A percentile compares a stretch with the other conserved stretches of the same genome.
phyloP scores from a whole-genome alignment of 2,888 invertebrate species.

The Drosophila nr. perissopoda region DNA sequence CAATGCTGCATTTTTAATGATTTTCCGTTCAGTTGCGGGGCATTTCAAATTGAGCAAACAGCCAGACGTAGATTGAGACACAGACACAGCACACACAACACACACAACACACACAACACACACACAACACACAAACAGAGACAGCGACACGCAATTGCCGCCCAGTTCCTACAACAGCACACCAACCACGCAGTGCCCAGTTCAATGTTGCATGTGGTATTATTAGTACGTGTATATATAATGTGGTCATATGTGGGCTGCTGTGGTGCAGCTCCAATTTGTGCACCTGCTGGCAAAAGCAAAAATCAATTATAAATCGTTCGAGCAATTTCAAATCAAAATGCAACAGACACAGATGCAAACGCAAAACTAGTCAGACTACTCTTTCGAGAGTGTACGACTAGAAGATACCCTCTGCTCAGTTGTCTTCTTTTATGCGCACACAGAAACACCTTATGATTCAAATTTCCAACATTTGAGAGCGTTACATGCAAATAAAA shows the following conservation, averaged over 20 bases:
- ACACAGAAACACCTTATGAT: fast-evolving
- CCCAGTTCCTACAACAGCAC: slow-evolving; percentile 38
- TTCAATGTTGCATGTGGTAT: slow-evolving; percentile 32
- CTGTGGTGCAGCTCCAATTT: slow-evolving; percentile 51
- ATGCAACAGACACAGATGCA: slow-evolving; percentile 27
- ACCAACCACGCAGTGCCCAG: slow-evolving; percentile 4
- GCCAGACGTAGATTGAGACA: slow-evolving; percentile 48
- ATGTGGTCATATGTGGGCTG: slow-evolving; percentile 45
- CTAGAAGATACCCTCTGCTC: not conserved
- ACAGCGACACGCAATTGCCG: slow-evolving; percentile 55
- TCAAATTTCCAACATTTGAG: not conserved
- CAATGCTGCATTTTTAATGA: slow-evolving; percentile 75
- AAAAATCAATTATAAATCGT: slow-evolving; percentile 72
- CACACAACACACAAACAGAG: slow-evolving; percentile 10
- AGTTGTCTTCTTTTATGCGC: not conserved
- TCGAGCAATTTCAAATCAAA: slow-evolving; percentile 51
- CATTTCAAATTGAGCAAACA: slow-evolving; percentile 53
- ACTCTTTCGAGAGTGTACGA: not conserved
- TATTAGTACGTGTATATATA: not conserved
- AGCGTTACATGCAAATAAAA: not conserved
- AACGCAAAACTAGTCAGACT: not conserved
- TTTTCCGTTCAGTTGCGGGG: slow-evolving; percentile 54
- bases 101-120: slow-evolving; percentile 15
- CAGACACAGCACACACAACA: not conserved
- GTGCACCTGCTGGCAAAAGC: slow-evolving; percentile 72